Percentiles rank a stretch among this genome's conserved stretches.
Conservation (phyloP, 1,140 invertebrate genomes). For the honey bee (Apis mellifera) region DNA sequence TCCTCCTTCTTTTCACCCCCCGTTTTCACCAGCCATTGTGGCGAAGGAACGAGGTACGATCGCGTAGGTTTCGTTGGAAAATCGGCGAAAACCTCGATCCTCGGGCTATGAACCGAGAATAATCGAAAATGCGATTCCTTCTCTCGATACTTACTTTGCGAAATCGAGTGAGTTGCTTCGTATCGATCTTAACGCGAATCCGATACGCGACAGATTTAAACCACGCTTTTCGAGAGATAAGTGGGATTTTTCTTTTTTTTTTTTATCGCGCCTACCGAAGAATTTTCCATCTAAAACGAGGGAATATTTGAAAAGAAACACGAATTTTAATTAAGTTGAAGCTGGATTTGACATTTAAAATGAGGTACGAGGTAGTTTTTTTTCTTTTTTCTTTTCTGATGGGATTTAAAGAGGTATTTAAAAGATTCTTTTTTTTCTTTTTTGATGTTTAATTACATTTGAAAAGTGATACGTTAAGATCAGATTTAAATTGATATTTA, state of each 20-base stretch:
- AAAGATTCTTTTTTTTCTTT: too few species aligned
- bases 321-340: neutral
- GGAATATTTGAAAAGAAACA: too few species aligned
- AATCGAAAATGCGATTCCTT: slow-evolving; percentile 46
- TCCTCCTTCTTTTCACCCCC: neutral
- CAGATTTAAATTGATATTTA: too few species aligned
- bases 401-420: too few species aligned
- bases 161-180: neutral
- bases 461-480: too few species aligned
- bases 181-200: slow-evolving; percentile 54
- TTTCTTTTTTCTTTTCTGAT: too few species aligned
- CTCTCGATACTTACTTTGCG: neutral
- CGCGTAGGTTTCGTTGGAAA: slow-evolving; percentile 41
- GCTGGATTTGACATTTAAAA: neutral
- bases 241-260: slow-evolving; percentile 32
- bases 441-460: too few species aligned
- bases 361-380: too few species aligned
- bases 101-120: slow-evolving; percentile 3
- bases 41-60: slow-evolving; percentile 10
- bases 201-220: slow-evolving; percentile 52
- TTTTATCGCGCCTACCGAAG: slow-evolving; percentile 14
- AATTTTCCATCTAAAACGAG: neutral
- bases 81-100: slow-evolving; percentile 31
- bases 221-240: slow-evolving; percentile 16
- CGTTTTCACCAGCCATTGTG: slow-evolving; percentile 25